phyloP scores from a whole-genome alignment of 1,140 invertebrate species.

The Prorops nasuta region DNA sequence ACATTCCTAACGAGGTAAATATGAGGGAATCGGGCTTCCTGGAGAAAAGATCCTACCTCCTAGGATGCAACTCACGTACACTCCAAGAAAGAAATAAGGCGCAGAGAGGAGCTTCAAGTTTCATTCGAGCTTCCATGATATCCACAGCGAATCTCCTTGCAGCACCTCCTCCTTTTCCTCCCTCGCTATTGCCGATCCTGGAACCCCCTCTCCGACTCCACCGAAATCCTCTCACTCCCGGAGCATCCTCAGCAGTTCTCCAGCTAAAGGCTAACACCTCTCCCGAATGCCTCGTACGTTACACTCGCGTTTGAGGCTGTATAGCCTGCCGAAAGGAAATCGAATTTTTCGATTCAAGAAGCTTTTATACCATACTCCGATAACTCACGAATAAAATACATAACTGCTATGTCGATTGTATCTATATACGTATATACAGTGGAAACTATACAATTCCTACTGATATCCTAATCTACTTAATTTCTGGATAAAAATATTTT shows the following conservation, averaged over 20 bases:
- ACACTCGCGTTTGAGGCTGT: not conserved
- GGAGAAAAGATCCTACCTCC: constrained; percentile 15
- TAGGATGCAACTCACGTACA: constrained; percentile 26
- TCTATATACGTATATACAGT: no score
- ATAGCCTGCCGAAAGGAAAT: not conserved
- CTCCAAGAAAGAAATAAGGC: constrained; percentile 25
- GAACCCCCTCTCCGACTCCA: constrained; percentile 12
- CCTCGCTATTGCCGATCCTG: not conserved
- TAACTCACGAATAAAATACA: not conserved
- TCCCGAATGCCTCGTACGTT: not conserved
- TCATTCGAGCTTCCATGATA: constrained; percentile 28
- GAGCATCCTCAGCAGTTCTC: no score
- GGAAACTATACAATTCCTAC: no score
- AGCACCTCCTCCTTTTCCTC: not conserved
- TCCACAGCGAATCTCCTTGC: constrained; percentile 29
- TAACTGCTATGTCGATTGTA: no score
- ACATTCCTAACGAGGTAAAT: constrained; percentile 33
- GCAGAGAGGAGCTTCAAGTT: constrained; percentile 25
- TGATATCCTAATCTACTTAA: no score
- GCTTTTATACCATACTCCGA: not conserved
- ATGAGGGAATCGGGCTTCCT: constrained; percentile 22
- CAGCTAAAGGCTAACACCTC: not conserved
- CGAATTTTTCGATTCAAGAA: not conserved
- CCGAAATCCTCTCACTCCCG: constrained; percentile 1
- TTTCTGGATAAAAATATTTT: no score